Evolutionary conservation across 2,797 vertebrate species (phyloP), one percentile per base, ranked within the genome.

Genomic region (Characodon lateralis): DNA sequence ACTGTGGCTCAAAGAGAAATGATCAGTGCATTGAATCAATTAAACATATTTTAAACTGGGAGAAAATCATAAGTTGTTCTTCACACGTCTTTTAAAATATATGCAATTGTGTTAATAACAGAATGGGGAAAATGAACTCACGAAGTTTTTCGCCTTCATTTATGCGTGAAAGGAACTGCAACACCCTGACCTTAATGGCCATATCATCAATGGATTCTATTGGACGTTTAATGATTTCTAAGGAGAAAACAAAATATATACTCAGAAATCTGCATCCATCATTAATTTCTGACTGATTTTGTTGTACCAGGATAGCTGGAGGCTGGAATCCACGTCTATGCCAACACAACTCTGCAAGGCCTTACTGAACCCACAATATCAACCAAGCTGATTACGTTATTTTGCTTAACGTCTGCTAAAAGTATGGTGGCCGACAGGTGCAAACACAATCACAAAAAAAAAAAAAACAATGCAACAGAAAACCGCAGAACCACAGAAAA

Each of bases 121-220:
- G 2, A 9, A 65, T 63, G 1, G 58, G 41, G 2, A 2, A 1
- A 58, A 24, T 39, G 24, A n/a, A 56, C 88, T 94, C 66, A 96
- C 96, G 92, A 1, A 90, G 85, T 10, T 73, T 85, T 75, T 95
- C 94, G 0, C 95, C 94, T 0, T 95, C 92, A 39, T 90, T 91
- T 74, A 96, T 91, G 46, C 87, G 71, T 18, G 87, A 81, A 20
- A 96, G 91, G 73, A 96, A 95, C 83, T 95, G 87, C 75, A 96
- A 43, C 0, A 94, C 22, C 26, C 63, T 70, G n/a, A 96, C 61
- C 79, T 94, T 95, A 12, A 39, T 72, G 6, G 31, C 18, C 3
- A 86, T 63, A 22, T 61, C 69, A 16, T 83, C 74, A 4, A 76
- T 77, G 31, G 43, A 22, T 66, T 94, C 86, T 9, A 92, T 0